Base-by-base conservation (phyloP, 2,888 invertebrate species). In the Colletes collaris region DNA sequence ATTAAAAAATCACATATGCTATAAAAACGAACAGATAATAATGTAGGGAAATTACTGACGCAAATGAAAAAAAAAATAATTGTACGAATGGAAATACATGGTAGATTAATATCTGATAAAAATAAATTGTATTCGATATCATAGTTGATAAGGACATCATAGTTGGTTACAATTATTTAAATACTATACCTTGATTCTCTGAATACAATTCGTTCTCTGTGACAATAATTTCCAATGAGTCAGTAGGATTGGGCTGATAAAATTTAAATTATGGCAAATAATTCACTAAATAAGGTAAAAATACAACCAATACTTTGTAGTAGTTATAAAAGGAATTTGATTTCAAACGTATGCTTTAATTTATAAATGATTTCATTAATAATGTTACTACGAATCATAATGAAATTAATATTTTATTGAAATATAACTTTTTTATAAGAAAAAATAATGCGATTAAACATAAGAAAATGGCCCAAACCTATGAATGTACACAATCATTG, bases 11-110 rank as follows among this genome's bases (percentile, higher is more conserved):
- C 55, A 67, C 63, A 72, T 62, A 71, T 40, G 55, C 56, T 63
- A 53, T 86, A 78, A 82, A 86, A 85, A 78, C 52, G 59, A 78
- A 78, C 66, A 58, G 64, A 83, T 66, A 63, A 10, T 60, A 76
- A 77, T 62, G 64, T 69, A 71, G 64, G 74, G 58, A 76, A 83
- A 69, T 58, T 49, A 40, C 16, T 66, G 72, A 72, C 62, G 53
- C 44, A 60, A 85, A 65, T 77, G 56, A 70, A 19, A 76, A 62
- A 62, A 74, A 62, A 74, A 66, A 44, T 69, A 52, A 81, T 58
- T 70, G 46, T 82, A 79, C 67, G 79, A 59, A 67, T 79, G 27
- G 65, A 74, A 55, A 56, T 66, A 63, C 50, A 76, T 56, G 66
- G 69, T 60, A 60, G 67, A 85, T 40, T 13, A 66, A 58, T 55